These are phyloP conservation scores for Rhopalosiphum nymphaeae DNA, from an alignment of 2,888 invertebrate species.

Conservation along the genomic window DNA sequence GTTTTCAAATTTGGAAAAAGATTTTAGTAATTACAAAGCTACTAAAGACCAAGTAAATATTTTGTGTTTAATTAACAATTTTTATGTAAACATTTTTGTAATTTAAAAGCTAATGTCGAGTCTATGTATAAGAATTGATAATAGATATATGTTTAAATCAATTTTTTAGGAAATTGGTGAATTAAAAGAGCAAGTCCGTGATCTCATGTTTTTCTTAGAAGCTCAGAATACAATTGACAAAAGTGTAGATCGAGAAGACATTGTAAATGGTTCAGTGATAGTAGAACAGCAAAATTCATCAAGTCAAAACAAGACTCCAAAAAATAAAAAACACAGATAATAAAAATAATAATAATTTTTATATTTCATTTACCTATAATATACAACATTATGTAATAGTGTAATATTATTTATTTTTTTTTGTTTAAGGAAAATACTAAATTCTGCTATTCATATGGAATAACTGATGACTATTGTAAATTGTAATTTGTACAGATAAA, in stretches of 20 bases:
- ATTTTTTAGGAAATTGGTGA: conserved; percentile 78
- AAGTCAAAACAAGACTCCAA: conserved; percentile 7
- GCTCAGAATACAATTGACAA: conserved; percentile 80
- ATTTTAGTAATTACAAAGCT: conserved; percentile 70
- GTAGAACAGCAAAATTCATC: conserved; percentile 69
- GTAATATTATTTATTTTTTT: background rate
- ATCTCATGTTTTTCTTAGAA: conserved; percentile 97
- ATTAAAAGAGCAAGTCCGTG: conserved; percentile 91
- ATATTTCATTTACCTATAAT: background rate
- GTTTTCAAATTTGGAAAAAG: conserved; percentile 74
- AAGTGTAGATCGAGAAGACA: conserved; percentile 74
- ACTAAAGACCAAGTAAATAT: conserved; percentile 69
- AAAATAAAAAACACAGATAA: conserved; percentile 55
- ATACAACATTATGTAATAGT: background rate
- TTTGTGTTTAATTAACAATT: background rate
- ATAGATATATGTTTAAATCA: background rate
- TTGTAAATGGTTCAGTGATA: conserved; percentile 76
- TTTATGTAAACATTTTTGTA: background rate
- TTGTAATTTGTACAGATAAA: background rate
- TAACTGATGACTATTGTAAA: background rate
- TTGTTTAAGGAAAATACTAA: background rate
- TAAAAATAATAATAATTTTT: background rate
- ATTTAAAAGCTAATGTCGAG: background rate
- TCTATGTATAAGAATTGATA: background rate
- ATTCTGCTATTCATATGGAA: background rate